A percentile compares a stretch with the other conserved stretches of the same genome.
Evolutionary conservation across 37 sponge, comb jelly and placozoan species (phyloP).

Genomic region (Haliclona indistincta): DNA sequence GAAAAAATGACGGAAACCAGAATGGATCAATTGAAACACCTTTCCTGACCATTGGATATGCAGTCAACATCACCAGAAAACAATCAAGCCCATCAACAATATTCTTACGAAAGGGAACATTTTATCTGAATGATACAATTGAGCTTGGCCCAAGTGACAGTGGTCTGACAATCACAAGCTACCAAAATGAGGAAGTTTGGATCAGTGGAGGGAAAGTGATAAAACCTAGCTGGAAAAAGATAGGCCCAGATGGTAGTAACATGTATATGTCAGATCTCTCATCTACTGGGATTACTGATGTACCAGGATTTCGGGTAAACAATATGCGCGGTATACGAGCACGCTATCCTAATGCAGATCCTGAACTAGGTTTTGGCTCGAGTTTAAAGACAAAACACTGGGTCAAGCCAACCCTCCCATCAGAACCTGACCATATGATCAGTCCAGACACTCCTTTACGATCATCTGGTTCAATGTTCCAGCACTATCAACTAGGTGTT

Average conservation of each 20-base stretch:
- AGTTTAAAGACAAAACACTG: constrained; percentile 23
- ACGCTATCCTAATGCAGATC: constrained; percentile 46
- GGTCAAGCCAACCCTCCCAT: constrained; percentile 20
- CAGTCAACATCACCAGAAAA: constrained; percentile 5
- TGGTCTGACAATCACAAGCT: constrained; percentile 45
- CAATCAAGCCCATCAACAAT: constrained; percentile 13
- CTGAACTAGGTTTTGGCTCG: constrained; percentile 42
- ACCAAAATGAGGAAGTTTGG: constrained; percentile 41
- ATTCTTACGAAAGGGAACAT: constrained; percentile 54
- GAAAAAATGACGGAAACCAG: constrained; percentile 59
- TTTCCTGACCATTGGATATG: constrained; percentile 37
- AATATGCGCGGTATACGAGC: constrained; percentile 29
- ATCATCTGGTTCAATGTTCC: constrained; percentile 3
- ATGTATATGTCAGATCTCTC: constrained; percentile 28
- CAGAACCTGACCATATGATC: constrained; percentile 28
- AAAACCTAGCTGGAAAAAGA: constrained; percentile 31
- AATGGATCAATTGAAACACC: constrained; percentile 42
- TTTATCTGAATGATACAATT: constrained; percentile 56
- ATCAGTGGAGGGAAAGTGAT: constrained; percentile 67
- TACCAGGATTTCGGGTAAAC: constrained; percentile 52
- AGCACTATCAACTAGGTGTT: constrained; percentile 35
- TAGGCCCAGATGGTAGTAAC: too few relatives aligned
- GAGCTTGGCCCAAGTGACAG: constrained; percentile 24
- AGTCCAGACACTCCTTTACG: constrained; percentile 16
- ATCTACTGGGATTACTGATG: not conserved